Conservation (phyloP, 2,888 invertebrate species). For the Argyresthia albistria region DNA sequence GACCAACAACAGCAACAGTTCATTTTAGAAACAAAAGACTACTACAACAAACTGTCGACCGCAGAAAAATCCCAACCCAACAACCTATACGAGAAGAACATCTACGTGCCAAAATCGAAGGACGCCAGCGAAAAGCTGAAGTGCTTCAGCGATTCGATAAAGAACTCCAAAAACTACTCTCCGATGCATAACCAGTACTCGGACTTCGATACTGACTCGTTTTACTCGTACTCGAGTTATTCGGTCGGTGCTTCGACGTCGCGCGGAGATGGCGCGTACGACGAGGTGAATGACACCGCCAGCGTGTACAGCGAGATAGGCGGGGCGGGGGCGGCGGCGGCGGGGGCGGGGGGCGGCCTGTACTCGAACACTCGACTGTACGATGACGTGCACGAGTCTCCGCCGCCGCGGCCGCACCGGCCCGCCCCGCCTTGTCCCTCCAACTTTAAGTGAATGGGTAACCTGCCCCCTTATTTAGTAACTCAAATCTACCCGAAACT, state of each 20-base stretch:
- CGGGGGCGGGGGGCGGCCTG: constrained; percentile 26
- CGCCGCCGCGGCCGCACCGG: constrained; percentile 66
- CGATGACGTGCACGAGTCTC: constrained; percentile 53
- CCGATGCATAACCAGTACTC: constrained; percentile 41
- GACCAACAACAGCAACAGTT: constrained; percentile 46
- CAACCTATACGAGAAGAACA: constrained; percentile 56
- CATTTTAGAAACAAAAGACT: constrained; percentile 54
- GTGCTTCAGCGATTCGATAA: constrained; percentile 49
- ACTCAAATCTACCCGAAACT: no score
- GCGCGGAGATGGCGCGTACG: constrained; percentile 29
- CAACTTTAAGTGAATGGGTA: constrained; percentile 32
- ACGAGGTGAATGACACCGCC: constrained; percentile 49
- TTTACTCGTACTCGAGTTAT: constrained; percentile 7
- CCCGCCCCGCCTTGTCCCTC: constrained; percentile 74
- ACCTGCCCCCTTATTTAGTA: no score
- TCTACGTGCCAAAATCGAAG: constrained; percentile 51
- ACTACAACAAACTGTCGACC: constrained; percentile 54
- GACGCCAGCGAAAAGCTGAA: constrained; percentile 47
- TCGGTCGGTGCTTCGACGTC: constrained; percentile 26
- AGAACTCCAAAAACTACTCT: constrained; percentile 59
- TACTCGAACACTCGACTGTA: constrained; percentile 42
- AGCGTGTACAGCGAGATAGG: constrained; percentile 56
- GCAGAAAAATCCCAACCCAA: constrained; percentile 27
- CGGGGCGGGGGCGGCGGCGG: constrained; percentile 39
- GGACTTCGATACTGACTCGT: constrained; percentile 28